These are phyloP conservation scores for Monochamus saltuarius DNA, from an alignment of 1,140 invertebrate genomes.

Conservation along the genomic window DNA sequence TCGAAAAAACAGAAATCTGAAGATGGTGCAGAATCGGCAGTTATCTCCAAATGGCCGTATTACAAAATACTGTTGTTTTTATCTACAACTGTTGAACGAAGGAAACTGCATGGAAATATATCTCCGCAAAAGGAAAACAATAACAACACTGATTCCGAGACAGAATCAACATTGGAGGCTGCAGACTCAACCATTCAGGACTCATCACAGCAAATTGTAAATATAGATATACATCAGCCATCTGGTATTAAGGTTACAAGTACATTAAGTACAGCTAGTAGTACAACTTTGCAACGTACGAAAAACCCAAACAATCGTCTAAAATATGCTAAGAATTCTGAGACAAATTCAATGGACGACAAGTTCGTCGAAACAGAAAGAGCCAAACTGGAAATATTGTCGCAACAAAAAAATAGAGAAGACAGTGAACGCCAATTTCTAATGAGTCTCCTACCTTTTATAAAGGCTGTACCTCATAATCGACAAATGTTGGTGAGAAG, in stretches of 20 bases:
- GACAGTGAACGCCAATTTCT: not conserved
- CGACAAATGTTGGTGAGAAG: too few species aligned
- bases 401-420: not conserved
- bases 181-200: not conserved
- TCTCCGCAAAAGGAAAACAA: not conserved
- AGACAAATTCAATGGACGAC: not conserved
- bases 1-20: not conserved
- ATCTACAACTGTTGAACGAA: not conserved
- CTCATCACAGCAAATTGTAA: slow-evolving; percentile 8
- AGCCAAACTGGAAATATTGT: not conserved
- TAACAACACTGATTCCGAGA: not conserved
- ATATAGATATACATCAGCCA: not conserved
- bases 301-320: too few species aligned
- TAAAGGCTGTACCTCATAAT: not conserved
- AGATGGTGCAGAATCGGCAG: not conserved
- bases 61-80: not conserved
- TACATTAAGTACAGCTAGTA: not conserved
- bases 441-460: not conserved
- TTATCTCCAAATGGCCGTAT: not conserved
- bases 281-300: not conserved
- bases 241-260: not conserved
- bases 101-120: not conserved
- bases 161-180: not conserved
- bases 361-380: slow-evolving; percentile 1
- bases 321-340: too few species aligned